Percentiles rank a stretch among this genome's conserved stretches.
These are phyloP conservation scores for Periphyllus acericola DNA, from an alignment of 2,888 invertebrate genomes.

Conservation along the genomic window DNA sequence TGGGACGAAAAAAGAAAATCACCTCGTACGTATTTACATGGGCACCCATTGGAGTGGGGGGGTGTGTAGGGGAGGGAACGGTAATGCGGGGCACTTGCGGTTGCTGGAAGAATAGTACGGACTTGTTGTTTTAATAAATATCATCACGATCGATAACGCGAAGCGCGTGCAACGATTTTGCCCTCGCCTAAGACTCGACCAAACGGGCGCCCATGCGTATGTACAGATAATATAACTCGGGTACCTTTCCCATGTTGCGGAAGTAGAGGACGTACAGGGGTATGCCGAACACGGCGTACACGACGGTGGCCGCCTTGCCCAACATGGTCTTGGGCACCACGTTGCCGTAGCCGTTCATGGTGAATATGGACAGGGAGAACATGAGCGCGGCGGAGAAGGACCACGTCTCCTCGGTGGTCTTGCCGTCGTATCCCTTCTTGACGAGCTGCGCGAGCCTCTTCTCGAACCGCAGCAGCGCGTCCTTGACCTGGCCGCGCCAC, in stretches of 20 bases:
- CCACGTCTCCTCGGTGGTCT: slow-evolving; percentile 78
- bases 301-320: slow-evolving; percentile 85
- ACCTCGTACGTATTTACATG: no score
- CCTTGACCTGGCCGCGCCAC: slow-evolving; percentile 74
- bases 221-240: not conserved
- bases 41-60: no score
- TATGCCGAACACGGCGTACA: slow-evolving; percentile 88
- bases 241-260: slow-evolving; percentile 83
- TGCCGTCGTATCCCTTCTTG: slow-evolving; percentile 79
- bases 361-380: slow-evolving; percentile 88
- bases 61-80: no score
- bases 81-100: no score
- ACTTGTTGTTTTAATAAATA: no score
- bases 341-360: slow-evolving; percentile 93
- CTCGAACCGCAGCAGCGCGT: slow-evolving; percentile 76
- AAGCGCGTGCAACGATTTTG: no score
- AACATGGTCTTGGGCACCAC: slow-evolving; percentile 83
- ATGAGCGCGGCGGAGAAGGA: slow-evolving; percentile 87
- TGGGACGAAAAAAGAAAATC: no score
- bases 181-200: no score
- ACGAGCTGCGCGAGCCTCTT: slow-evolving; percentile 74
- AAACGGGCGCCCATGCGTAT: no score
- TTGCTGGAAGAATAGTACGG: no score
- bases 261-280: slow-evolving; percentile 88
- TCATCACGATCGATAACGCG: no score